These are phyloP conservation scores for Drosophila ironensis DNA, from an alignment of 1,140 invertebrate species.

Conservation along the genomic window DNA sequence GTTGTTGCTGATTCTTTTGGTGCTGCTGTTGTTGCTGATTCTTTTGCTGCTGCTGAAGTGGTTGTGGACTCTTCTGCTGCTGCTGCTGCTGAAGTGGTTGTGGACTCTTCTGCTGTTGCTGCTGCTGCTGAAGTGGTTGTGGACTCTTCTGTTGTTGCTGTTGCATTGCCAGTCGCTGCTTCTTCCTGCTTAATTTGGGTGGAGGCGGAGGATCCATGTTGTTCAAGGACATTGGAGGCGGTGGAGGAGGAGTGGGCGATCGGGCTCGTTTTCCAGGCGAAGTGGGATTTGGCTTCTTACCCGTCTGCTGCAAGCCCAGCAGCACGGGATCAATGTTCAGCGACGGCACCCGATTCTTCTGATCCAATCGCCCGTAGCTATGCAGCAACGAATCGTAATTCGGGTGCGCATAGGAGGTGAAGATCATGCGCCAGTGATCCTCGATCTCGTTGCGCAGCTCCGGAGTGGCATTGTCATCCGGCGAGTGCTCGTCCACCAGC, in stretches of 20 bases:
- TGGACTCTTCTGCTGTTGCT: constrained; percentile 10
- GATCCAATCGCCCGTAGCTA: constrained; percentile 74
- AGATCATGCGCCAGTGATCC: constrained; percentile 83
- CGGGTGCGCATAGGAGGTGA: constrained; percentile 81
- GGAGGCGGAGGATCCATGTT: constrained; percentile 30
- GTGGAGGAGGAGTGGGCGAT: constrained; percentile 22
- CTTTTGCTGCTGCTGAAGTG: constrained; percentile 14
- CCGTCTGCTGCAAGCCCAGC: constrained; percentile 45
- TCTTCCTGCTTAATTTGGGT: constrained; percentile 11
- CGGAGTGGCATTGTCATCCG: constrained; percentile 74
- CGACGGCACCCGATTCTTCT: constrained; percentile 52
- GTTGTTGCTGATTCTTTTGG: neutral
- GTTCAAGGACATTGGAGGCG: constrained; percentile 25
- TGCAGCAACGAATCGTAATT: constrained; percentile 82
- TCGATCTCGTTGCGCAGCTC: constrained; percentile 82
- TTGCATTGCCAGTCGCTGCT: constrained; percentile 6
- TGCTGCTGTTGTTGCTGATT: neutral
- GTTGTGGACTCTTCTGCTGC: constrained; percentile 7
- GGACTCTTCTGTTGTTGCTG: neutral
- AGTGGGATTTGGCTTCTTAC: neutral
- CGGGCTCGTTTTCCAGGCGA: constrained; percentile 13
- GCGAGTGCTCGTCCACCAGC: constrained; percentile 77
- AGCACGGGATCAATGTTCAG: constrained; percentile 60
- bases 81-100: constrained; percentile 26
- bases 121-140: neutral